Percentiles rank a stretch among this genome's conserved stretches.
These are phyloP conservation scores for Papilio polyxenes DNA, from an alignment of 1,140 invertebrate genomes.

Conservation along the genomic window DNA sequence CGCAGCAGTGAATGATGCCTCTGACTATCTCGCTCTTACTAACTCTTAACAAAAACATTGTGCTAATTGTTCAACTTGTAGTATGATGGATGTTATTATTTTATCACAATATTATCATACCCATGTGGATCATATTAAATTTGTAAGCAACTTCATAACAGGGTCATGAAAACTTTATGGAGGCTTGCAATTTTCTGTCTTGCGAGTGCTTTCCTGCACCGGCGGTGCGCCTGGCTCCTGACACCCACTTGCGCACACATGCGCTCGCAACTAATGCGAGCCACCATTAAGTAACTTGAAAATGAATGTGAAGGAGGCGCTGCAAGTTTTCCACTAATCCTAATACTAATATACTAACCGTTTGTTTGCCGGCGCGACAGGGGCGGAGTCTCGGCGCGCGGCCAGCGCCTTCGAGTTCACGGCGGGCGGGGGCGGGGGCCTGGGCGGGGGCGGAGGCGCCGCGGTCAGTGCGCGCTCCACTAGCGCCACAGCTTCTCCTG, in stretches of 20 bases:
- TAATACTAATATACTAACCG: not conserved
- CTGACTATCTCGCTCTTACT: conserved; percentile 6
- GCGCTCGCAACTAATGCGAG: not conserved
- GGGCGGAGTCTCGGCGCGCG: conserved; percentile 1
- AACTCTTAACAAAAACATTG: conserved; percentile 24
- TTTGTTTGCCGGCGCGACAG: not conserved
- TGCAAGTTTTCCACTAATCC: not conserved
- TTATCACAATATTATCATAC: not conserved
- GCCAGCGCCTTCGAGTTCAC: conserved; percentile 15
- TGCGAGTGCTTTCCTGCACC: no score
- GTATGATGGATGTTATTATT: not conserved
- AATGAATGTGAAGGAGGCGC: not conserved
- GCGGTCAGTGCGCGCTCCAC: conserved; percentile 27
- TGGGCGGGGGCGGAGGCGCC: not conserved
- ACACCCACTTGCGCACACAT: not conserved
- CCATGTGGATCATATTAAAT: no score
- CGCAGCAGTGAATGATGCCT: not conserved
- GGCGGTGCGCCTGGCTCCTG: no score
- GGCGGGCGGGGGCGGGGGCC: not conserved
- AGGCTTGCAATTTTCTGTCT: no score
- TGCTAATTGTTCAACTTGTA: conserved; percentile 12
- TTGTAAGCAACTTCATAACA: no score
- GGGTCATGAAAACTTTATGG: no score
- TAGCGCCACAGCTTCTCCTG: not conserved
- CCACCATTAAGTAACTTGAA: not conserved